Evolutionary conservation across 1,140 invertebrate species (phyloP), one percentile per base, ranked within the genome.

Genomic region (Drosophila ironensis): DNA sequence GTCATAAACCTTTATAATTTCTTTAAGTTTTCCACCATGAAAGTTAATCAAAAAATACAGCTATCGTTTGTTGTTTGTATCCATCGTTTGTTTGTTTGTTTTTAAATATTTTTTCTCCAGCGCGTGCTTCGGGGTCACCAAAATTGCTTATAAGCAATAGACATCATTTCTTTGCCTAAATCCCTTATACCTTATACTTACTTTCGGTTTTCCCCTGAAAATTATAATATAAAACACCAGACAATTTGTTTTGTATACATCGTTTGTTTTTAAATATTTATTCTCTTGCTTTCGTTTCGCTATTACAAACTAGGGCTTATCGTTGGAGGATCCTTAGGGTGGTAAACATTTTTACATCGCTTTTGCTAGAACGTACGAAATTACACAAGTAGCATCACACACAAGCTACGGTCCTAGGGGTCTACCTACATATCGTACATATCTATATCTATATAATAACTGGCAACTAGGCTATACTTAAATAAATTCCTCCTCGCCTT

Each of bases 221-320:
- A n/a, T n/a, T n/a, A n/a, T n/a, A n/a, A n/a, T n/a, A n/a, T n/a
- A 27, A 27, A 27, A 27, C 5, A 27, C 2, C 25, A 6, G 11
- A 11, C 1, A 11, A 4, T 30, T 30, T 30, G 3, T 5, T 12
- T 12, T 12, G 11, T 33, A 12, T 27, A 27, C 8, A 27, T 27
- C n/a, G n/a, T n/a, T n/a, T n/a, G n/a, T n/a, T 48, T 59, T 54
- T 71, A 52, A 45, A 72, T 68, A 70, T 74, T 75, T 68, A 73
- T 78, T 78, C 59, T 68, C 60, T 81, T 81, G 56, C 56, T 81
- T 82, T 69, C 75, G 63, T 82, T 82, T 84, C 66, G 78, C 78
- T 84, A 84, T 84, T 82, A 77, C 24, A 70, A 70, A 63, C 73
- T 84, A 84, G 28, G 38, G 12, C 77, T 81, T 82, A 80, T 19